phyloP scores from a whole-genome alignment of 1,140 invertebrate species.

The Gonioctena quinquepunctata region DNA sequence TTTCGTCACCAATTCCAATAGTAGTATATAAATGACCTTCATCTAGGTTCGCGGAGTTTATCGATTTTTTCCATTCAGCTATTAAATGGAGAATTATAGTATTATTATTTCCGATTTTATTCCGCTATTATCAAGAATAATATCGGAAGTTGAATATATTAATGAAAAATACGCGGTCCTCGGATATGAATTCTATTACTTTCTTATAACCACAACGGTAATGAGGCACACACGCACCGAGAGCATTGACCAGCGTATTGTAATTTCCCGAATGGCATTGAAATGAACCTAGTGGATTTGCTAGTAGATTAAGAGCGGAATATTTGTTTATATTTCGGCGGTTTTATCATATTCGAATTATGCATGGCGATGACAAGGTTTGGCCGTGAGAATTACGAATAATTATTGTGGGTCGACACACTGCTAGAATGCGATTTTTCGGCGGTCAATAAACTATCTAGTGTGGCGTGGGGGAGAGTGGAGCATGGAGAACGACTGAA shows the following conservation, averaged over 20 bases:
- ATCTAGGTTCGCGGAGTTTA: too few species aligned
- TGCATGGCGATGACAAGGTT: neutral
- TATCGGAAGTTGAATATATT: too few species aligned
- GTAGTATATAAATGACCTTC: too few species aligned
- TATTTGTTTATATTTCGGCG: neutral
- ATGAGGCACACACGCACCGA: neutral
- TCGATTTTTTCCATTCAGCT: too few species aligned
- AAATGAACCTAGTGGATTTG: neutral
- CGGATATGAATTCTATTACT: too few species aligned
- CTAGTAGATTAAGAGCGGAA: neutral
- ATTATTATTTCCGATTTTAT: too few species aligned
- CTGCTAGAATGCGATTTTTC: neutral
- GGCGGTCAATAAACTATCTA: neutral
- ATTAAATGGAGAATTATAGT: too few species aligned
- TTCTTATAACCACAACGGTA: neutral
- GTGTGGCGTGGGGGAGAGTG: neutral
- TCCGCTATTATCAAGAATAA: too few species aligned
- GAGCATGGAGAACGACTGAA: too few species aligned
- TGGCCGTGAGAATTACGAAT: neutral
- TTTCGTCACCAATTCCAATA: too few species aligned
- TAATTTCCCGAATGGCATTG: neutral
- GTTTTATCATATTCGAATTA: neutral
- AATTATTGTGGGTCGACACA: neutral
- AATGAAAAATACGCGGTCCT: too few species aligned
- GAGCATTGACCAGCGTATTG: neutral